Base-by-base conservation (phyloP, 2,888 invertebrate genomes). In the Lymantria monacha region DNA sequence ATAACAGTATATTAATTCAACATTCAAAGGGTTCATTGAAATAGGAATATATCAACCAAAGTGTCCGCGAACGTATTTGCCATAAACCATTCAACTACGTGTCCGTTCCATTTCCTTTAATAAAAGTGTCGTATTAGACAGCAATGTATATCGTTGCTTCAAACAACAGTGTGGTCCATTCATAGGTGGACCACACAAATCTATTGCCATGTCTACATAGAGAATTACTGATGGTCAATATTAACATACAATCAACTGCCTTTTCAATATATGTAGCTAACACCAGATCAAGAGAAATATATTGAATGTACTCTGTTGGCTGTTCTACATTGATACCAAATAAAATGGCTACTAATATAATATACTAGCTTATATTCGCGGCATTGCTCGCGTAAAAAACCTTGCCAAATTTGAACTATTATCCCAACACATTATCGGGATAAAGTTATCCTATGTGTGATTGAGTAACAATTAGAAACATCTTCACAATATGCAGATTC, bases 211-310 rank as follows among this genome's bases (percentile, higher is more conserved):
- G 38, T 43, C 48, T n/a, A 22, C 38, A 30, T 22, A 11, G 51
- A 41, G 51, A 41, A 49, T 1, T 41, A 52, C 53, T 53, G 53
- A 49, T 59, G 59, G 54, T 53, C 49, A 55, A 22, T 44, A 66
- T 67, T 63, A 57, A 54, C 63, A 65, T 65, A 63, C 68, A 66
- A 65, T 65, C 54, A 42, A 42, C 42, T 31, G 45, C 33, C 52
- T 49, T 48, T 64, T 56, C 48, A 65, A 65, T 58, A 68, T 55
- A 53, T 51, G 57, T 44, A 43, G 45, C 41, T 49, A 62, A 68
- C 63, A 68, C 51, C 46, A 47, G 45, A 37, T 50, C 43, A 45
- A 60, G 66, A 52, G 68, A 68, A 66, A 66, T 68, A 66, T 68
- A 58, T 67, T 67, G 65, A 68, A 68, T 58, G 60, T 56, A 48